Percentiles rank a stretch among this genome's conserved stretches.
These are phyloP conservation scores for Dromius quadrimaculatus DNA, from an alignment of 2,888 invertebrate species.

Conservation along the genomic window DNA sequence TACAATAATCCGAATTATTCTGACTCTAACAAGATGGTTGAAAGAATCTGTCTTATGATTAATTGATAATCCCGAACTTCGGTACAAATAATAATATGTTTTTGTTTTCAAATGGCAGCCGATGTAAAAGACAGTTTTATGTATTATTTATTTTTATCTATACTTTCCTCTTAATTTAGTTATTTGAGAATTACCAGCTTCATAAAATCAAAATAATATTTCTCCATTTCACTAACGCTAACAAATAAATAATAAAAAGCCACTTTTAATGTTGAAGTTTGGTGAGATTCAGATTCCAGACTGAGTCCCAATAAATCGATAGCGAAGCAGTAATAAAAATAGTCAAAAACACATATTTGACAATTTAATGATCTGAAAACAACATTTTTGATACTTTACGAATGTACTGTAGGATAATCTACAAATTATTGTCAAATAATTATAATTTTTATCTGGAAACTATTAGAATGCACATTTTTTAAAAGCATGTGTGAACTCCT, in stretches of 20 bases:
- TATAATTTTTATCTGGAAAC: background rate
- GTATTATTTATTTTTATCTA: constrained; percentile 18
- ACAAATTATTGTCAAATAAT: no score
- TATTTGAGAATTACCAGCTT: background rate
- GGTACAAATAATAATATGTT: background rate
- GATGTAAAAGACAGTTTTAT: constrained; percentile 32
- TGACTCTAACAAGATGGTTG: no score
- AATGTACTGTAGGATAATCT: background rate
- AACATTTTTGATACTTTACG: no score
- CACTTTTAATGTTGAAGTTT: no score
- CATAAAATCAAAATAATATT: background rate
- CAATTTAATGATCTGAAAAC: no score
- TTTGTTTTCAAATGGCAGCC: constrained; percentile 14
- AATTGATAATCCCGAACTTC: background rate
- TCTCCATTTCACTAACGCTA: background rate
- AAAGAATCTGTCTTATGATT: no score
- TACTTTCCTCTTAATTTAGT: background rate
- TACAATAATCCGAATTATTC: no score
- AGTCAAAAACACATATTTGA: no score
- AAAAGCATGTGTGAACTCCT: background rate
- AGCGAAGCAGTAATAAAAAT: no score
- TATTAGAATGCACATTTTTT: background rate
- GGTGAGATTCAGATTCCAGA: no score
- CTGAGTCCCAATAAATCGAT: no score
- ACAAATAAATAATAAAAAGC: background rate